phyloP scores from a whole-genome alignment of 2,888 invertebrate genomes.

The Zhuqinia jingwanae region DNA sequence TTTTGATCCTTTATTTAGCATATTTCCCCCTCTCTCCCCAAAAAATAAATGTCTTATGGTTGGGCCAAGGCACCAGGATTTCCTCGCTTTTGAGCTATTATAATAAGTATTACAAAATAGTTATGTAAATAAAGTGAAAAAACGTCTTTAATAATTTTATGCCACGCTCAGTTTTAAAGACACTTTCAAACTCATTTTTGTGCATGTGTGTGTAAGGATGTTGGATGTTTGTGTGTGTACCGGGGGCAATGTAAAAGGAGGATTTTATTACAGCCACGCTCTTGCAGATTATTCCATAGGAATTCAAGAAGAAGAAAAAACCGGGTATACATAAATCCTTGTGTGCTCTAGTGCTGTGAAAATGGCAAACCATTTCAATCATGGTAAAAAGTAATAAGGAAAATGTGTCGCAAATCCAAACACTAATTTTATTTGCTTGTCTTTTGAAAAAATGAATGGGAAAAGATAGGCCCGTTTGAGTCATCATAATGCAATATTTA shows the following conservation, averaged over 20 bases:
- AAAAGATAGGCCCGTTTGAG: neutral
- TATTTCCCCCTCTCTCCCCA: neutral
- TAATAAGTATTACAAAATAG: constrained; percentile 1
- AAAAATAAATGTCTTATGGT: neutral
- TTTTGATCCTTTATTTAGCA: constrained; percentile 16
- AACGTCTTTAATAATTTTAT: constrained; percentile 5
- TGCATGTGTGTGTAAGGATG: neutral
- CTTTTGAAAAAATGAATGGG: neutral
- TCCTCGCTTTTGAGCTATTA: neutral
- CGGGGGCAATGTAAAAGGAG: neutral
- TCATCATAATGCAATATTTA: no score
- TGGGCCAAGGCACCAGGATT: no score
- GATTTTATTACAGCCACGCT: constrained; percentile 9
- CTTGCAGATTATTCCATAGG: neutral
- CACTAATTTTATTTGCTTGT: no score
- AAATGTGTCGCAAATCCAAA: no score
- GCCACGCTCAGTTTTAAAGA: neutral
- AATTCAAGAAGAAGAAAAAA: no score
- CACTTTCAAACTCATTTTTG: neutral
- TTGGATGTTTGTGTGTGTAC: neutral
- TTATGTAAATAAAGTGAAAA: constrained; percentile 11
- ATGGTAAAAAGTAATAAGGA: no score
- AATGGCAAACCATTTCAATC: no score
- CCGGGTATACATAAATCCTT: no score
- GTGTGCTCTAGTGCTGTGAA: no score